Percentiles rank a stretch among this genome's conserved stretches.
Conservation (phyloP, 2,113 vertebrate genomes). For the Puntigrus tetrazona region DNA sequence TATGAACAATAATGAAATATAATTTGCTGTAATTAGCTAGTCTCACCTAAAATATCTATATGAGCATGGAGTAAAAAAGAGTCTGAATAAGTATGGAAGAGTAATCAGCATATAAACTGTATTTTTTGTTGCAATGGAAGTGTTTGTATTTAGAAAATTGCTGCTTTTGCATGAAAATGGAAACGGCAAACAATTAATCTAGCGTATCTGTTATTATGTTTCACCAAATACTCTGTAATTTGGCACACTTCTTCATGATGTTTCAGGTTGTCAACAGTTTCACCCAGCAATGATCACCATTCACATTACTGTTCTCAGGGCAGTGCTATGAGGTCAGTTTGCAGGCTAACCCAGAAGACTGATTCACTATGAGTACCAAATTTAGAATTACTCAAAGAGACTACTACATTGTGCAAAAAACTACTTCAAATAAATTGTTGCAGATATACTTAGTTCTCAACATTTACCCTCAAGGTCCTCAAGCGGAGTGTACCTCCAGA, state of each 20-base stretch:
- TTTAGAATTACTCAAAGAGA: too few species aligned
- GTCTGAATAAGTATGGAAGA: background rate
- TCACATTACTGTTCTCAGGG: too few species aligned
- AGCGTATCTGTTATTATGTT: background rate
- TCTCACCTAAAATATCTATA: background rate
- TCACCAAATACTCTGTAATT: background rate
- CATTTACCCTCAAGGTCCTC: too few species aligned
- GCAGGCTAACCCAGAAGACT: too few species aligned
- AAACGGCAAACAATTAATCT: background rate
- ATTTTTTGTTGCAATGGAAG: background rate
- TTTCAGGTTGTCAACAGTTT: background rate
- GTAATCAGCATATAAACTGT: background rate
- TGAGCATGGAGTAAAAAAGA: background rate
- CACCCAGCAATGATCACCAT: background rate
- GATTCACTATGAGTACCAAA: too few species aligned
- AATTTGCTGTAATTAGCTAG: background rate
- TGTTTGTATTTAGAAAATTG: background rate
- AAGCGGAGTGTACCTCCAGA: too few species aligned
- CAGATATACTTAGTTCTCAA: too few species aligned
- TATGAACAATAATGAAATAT: background rate
- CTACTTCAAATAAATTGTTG: too few species aligned
- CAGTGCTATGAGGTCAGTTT: too few species aligned
- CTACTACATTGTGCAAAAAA: too few species aligned
- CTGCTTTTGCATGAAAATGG: background rate
- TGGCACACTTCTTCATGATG: background rate